Base-by-base conservation (phyloP, 2,888 invertebrate species). In the Epistrophe grossulariae region DNA sequence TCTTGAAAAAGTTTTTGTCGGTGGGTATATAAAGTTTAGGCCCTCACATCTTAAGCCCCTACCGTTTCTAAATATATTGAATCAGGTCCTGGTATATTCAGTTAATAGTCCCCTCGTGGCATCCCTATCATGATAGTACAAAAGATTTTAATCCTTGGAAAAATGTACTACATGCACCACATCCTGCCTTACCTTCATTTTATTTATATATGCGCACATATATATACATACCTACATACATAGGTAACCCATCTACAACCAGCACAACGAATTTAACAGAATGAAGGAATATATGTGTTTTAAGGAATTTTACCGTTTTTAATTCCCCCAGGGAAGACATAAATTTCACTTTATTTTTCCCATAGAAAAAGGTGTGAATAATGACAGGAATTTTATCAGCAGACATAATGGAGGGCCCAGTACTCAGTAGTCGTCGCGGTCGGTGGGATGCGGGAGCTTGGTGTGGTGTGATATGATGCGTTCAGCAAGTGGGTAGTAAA, bases 301-400 rank as follows among this genome's bases (percentile, higher is more conserved):
- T 24, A 64, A 78, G 85, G 73, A 85, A 82, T 85, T 71, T 82
- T 50, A 38, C 70, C 78, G 59, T 82, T 82, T 82, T 82, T 85
- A 82, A 85, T 85, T 82, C 78, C 85, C 73, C 82, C 62, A 73
- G 82, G 85, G 85, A 82, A 82, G 85, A 74, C 78, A 85, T 81
- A 81, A 85, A 85, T 85, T 85, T 82, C 70, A 79, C 78, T 85
- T 85, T 82, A 82, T 85, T 78, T 85, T 81, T 71, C 85, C 74
- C 68, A 59, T 74, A 74, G 78, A 85, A 85, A 79, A 85, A 85
- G 81, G 85, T 85, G 85, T 85, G 82, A 85, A 85, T 79, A 85
- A 85, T 85, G 82, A 82, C 82, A 78, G 55, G 81, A 82, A 66
- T 85, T 82, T 81, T 79, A 82, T 82, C 71, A 70, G 70, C 40